Evolutionary conservation across 2,797 vertebrate genomes (phyloP), one percentile per base, ranked within the genome.

Genomic region (Pipistrellus kuhlii): DNA sequence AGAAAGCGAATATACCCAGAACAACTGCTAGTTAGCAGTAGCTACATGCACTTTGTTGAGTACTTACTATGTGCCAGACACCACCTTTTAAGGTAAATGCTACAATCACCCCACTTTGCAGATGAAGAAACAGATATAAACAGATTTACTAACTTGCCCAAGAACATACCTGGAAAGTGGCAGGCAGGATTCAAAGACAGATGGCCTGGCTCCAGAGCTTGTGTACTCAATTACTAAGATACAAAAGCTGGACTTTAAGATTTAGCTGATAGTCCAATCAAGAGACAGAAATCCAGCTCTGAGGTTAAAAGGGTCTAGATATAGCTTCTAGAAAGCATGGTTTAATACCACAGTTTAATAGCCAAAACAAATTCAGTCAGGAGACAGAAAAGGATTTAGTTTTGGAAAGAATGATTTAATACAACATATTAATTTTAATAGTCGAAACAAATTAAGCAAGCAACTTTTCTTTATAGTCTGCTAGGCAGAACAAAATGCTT

Each of bases 371-470:
- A 87, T 53, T 20, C 46, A 84, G 20, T 57, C 64, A 72, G 66
- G 53, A 92, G 30, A 76, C 55, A 78, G n/a, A 80, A 91, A 91
- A 82, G n/a, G 27, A 57, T 41, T 32, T 75, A 92, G 55, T 32
- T 71, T 88, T 85, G 35, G 41, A 93, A 90, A 94, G 21, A 15
- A 88, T n/a, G 66, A 46, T 55, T 91, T 64, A 94, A 84, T 86
- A 51, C 6, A 53, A 87, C 2, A 30, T 11, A 62, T 41, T 66
- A 91, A 88, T 68, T 75, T 85, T 86, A 86, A 90, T 21, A 90
- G 91, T 38, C 27, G 75, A 80, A 94, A 94, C 30, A 88, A 92
- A 92, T 83, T 84, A 86, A 88, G 35, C 55, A 90, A 75, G 59
- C 6, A 91, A 66, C 20, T 78, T 88, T 84, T 78, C 62, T 91